These are phyloP conservation scores for Ormyrus labotus DNA, from an alignment of 2,888 invertebrate genomes.

Conservation along the genomic window DNA sequence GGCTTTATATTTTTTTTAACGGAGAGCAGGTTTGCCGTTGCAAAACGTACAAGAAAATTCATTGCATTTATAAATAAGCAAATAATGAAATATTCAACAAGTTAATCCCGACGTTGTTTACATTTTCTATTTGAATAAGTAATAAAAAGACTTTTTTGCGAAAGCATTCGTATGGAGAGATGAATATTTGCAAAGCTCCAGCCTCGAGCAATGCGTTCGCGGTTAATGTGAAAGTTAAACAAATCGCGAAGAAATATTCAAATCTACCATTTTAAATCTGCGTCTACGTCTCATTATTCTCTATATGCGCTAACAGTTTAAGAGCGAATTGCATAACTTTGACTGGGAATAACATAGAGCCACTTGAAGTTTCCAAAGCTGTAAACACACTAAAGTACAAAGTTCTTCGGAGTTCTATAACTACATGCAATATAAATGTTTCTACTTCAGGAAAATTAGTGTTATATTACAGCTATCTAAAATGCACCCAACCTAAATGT, in stretches of 20 bases:
- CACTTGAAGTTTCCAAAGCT: slow-evolving; percentile 45
- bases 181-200: no score
- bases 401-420: slow-evolving; percentile 43
- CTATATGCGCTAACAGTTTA: slow-evolving; percentile 24
- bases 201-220: no score
- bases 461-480: slow-evolving; percentile 11
- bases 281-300: slow-evolving; percentile 17
- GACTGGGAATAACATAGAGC: slow-evolving; percentile 35
- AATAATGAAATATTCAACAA: neutral
- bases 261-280: slow-evolving; percentile 5
- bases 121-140: neutral
- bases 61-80: no score
- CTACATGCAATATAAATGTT: slow-evolving; percentile 43
- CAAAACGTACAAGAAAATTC: no score
- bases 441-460: slow-evolving; percentile 23
- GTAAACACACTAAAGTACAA: slow-evolving; percentile 41
- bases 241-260: no score
- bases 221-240: no score
- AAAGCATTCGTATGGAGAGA: no score
- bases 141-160: neutral
- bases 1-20: no score
- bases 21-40: no score
- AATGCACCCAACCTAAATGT: slow-evolving; percentile 14
- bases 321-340: slow-evolving; percentile 37
- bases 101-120: neutral